Evolutionary conservation across 2,113 vertebrate genomes (phyloP).

Genomic region (Crotalus helleri): DNA sequence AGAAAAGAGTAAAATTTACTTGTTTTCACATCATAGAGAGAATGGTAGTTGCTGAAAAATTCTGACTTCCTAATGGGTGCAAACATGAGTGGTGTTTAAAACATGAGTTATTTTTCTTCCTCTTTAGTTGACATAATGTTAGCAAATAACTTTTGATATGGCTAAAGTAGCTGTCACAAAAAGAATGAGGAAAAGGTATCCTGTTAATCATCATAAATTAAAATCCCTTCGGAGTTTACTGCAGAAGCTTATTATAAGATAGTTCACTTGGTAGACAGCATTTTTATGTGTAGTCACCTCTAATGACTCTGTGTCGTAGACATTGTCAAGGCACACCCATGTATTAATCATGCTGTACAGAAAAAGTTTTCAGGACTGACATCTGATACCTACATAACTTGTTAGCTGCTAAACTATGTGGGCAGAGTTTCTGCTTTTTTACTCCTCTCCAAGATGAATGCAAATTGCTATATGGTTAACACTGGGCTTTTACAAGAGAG

Average conservation of each 20-base stretch:
- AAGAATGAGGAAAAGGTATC: slow-evolving; percentile 28
- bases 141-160: slow-evolving; percentile 33
- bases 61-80: background rate
- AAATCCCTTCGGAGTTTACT: background rate
- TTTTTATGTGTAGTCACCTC: slow-evolving; percentile 36
- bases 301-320: slow-evolving; percentile 14
- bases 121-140: background rate
- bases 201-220: background rate
- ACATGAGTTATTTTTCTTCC: background rate
- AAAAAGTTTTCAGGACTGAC: background rate
- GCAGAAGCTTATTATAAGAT: slow-evolving; percentile 27
- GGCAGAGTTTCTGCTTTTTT: background rate
- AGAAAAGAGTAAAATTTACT: background rate
- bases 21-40: background rate
- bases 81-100: background rate
- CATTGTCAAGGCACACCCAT: slow-evolving; percentile 14
- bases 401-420: background rate
- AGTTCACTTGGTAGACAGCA: slow-evolving; percentile 29
- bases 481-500: background rate
- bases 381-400: background rate
- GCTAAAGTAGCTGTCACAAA: slow-evolving; percentile 12
- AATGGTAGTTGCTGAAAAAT: background rate
- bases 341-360: background rate
- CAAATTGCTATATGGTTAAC: background rate
- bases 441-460: background rate